Evolutionary conservation across 2,888 invertebrate genomes (phyloP).

Genomic region (Cheilosia variabilis): DNA sequence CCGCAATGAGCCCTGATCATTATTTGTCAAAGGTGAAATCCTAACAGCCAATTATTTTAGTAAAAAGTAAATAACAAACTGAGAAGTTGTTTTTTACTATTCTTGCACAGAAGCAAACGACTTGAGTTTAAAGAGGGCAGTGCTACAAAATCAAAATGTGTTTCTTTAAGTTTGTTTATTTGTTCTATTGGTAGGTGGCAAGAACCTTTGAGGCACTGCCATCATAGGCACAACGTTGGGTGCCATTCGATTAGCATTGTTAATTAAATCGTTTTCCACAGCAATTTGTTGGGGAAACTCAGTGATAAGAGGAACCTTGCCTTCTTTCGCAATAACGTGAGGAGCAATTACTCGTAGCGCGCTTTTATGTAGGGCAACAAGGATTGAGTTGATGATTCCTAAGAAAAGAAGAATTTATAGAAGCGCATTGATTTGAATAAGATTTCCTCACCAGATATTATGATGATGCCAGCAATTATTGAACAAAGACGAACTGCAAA

Average conservation of each 20-base stretch:
- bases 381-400: constrained; percentile 72
- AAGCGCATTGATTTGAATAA: neutral
- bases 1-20: constrained; percentile 87
- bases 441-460: constrained; percentile 87
- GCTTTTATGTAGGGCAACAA: constrained; percentile 44
- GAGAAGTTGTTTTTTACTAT: too few relatives aligned
- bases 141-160: neutral
- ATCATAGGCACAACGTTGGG: constrained; percentile 48
- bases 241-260: constrained; percentile 66
- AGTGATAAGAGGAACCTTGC: constrained; percentile 2
- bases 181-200: constrained; percentile 23
- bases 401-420: constrained; percentile 3
- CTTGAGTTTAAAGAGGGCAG: too few relatives aligned
- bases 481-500: constrained; percentile 95
- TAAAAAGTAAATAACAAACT: too few relatives aligned
- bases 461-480: constrained; percentile 95
- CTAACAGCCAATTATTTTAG: too few relatives aligned
- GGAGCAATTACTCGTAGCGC: constrained; percentile 56
- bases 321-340: constrained; percentile 33
- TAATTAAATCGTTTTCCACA: constrained; percentile 59
- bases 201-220: constrained; percentile 40
- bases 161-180: constrained; percentile 13
- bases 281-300: constrained; percentile 49
- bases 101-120: too few relatives aligned
- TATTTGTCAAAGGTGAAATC: neutral